phyloP scores from a whole-genome alignment of 2,797 vertebrate species.

The Taenioides sp. region DNA sequence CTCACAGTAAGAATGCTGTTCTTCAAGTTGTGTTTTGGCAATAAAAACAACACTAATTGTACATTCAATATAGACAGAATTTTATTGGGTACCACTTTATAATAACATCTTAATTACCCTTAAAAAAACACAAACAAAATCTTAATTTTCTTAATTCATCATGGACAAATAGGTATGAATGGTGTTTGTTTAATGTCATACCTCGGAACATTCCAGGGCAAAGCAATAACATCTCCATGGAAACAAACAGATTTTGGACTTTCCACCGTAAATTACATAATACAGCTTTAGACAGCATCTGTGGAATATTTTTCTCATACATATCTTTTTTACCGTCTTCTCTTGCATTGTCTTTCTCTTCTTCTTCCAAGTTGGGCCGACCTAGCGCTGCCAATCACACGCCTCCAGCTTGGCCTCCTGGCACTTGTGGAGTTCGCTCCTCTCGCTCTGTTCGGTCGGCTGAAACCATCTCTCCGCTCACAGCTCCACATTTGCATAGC shows the following conservation, averaged over 20 bases:
- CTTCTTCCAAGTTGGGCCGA: conserved; percentile 23
- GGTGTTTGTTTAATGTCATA: neutral
- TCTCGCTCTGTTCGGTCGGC: conserved; percentile 37
- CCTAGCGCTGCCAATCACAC: conserved; percentile 42
- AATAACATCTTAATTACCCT: too few relatives aligned
- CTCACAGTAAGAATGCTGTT: too few relatives aligned
- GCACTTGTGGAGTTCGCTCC: conserved; percentile 31
- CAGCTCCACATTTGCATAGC: conserved; percentile 21
- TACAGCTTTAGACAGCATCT: conserved; percentile 29
- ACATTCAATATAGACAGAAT: neutral
- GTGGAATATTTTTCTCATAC: conserved; percentile 26
- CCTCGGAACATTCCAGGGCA: neutral
- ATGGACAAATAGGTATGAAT: too few relatives aligned
- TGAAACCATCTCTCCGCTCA: conserved; percentile 27
- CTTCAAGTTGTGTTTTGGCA: too few relatives aligned
- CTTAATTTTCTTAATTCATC: too few relatives aligned
- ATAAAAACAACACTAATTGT: too few relatives aligned
- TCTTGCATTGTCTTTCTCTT: conserved; percentile 12
- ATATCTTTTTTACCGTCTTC: neutral
- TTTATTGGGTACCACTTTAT: neutral
- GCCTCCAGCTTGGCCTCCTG: conserved; percentile 33
- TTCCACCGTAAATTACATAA: neutral
- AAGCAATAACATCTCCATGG: neutral
- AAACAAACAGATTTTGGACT: neutral
- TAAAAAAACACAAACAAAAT: too few relatives aligned